Evolutionary conservation across 2,797 vertebrate genomes (phyloP).

Genomic region (Peromyscus attwateri): DNA sequence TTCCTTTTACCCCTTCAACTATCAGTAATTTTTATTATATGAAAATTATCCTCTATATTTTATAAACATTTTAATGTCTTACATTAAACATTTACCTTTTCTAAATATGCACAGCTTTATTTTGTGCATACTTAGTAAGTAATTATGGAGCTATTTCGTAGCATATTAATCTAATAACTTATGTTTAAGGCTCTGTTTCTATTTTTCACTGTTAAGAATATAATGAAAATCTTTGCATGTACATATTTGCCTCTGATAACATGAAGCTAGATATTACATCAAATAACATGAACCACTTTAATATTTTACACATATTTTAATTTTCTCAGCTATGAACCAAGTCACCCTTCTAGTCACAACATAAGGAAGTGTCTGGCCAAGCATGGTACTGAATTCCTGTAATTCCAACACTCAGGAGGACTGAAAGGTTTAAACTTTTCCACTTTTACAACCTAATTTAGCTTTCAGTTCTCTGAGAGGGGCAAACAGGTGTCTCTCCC

Average conservation of each 20-base stretch:
- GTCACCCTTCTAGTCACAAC: neutral
- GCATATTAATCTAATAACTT: slow-evolving; percentile 39
- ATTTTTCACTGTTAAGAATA: neutral
- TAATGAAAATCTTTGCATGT: neutral
- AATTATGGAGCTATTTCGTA: slow-evolving; percentile 37
- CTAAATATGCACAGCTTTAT: slow-evolving; percentile 35
- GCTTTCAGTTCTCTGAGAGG: too few relatives aligned
- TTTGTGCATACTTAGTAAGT: slow-evolving; percentile 1
- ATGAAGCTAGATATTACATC: neutral
- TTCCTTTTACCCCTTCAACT: neutral
- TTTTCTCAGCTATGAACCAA: neutral
- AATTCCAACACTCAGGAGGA: neutral
- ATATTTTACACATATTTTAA: neutral
- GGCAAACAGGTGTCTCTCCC: too few relatives aligned
- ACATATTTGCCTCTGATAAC: neutral
- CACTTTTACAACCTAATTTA: too few relatives aligned
- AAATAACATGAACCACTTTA: neutral
- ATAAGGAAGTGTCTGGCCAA: neutral
- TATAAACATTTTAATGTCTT: slow-evolving; percentile 33
- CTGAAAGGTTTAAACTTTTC: too few relatives aligned
- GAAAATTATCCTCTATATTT: neutral
- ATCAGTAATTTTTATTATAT: neutral
- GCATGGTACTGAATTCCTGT: neutral
- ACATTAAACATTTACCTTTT: slow-evolving; percentile 8
- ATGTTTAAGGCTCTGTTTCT: neutral